Percentiles rank a stretch among this genome's conserved stretches.
Conservation (phyloP, 2,797 vertebrate genomes). For the Tachyglossus aculeatus region DNA sequence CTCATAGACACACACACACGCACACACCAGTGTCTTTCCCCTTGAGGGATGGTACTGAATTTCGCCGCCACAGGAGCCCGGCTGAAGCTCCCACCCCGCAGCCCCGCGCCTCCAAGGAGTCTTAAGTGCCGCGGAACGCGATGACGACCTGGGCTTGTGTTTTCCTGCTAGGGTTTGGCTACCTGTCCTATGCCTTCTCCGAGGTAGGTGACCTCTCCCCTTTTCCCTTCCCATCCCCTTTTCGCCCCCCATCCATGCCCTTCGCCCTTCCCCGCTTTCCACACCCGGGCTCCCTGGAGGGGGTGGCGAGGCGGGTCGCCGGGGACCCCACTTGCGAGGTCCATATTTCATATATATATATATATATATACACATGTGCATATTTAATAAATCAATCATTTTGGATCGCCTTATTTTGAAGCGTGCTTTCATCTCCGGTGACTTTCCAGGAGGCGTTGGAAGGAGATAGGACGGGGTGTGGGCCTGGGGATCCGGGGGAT, state of each 20-base stretch:
- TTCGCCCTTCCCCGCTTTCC: neutral
- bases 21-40: slow-evolving; percentile 68
- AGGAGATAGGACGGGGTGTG: neutral
- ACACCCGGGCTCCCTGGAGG: neutral
- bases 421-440: slow-evolving; percentile 43
- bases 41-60: slow-evolving; percentile 92
- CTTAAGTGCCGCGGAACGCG: slow-evolving; percentile 84
- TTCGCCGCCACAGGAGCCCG: slow-evolving; percentile 86
- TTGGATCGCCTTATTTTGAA: no score
- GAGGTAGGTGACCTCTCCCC: no score
- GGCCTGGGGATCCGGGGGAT: neutral
- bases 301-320: neutral
- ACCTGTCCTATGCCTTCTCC: slow-evolving; percentile 85
- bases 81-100: slow-evolving; percentile 84
- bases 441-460: slow-evolving; percentile 52
- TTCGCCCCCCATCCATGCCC: slow-evolving; percentile 14
- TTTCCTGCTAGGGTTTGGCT: slow-evolving; percentile 89
- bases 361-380: no score
- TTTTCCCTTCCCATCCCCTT: no score
- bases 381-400: no score
- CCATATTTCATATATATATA: no score
- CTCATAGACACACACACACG: slow-evolving; percentile 4
- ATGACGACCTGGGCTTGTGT: slow-evolving; percentile 91
- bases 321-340: no score
- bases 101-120: slow-evolving; percentile 79